Evolutionary conservation across 1,140 invertebrate genomes (phyloP).

Genomic region (Drosophila pseudoananassae): DNA sequence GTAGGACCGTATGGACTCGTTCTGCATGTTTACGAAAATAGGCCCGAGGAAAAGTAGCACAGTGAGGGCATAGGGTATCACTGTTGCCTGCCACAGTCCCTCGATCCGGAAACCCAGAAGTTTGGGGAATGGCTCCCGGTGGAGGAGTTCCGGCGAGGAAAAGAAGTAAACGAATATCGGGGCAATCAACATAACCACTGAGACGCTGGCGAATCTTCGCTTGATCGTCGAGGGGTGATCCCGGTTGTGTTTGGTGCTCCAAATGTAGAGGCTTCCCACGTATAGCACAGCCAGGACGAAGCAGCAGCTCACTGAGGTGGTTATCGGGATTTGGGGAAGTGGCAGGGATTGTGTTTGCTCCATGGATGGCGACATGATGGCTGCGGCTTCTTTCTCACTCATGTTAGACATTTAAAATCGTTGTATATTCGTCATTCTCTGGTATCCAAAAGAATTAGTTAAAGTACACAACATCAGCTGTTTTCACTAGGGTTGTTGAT

Average conservation of each 20-base stretch:
- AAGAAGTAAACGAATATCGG: constrained; percentile 91
- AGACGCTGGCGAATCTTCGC: constrained; percentile 93
- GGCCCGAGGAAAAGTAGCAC: constrained; percentile 94
- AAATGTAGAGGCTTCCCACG: constrained; percentile 93
- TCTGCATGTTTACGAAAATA: constrained; percentile 89
- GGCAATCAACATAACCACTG: constrained; percentile 91
- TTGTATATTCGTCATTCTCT: constrained; percentile 37
- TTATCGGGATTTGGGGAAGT: constrained; percentile 62
- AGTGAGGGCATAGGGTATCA: constrained; percentile 92
- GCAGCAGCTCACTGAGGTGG: constrained; percentile 86
- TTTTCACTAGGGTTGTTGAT: not conserved
- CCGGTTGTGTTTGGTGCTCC: constrained; percentile 90
- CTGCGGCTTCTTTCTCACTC: constrained; percentile 26
- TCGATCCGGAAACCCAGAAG: constrained; percentile 90
- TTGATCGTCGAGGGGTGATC: constrained; percentile 96
- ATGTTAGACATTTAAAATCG: constrained; percentile 43
- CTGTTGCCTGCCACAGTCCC: constrained; percentile 90
- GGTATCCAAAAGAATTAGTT: not conserved
- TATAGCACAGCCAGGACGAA: constrained; percentile 90
- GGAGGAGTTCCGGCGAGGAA: constrained; percentile 86
- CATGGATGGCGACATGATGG: not conserved
- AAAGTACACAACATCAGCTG: constrained; percentile 49
- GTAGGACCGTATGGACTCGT: constrained; percentile 89
- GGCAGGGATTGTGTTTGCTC: not conserved
- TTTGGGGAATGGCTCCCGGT: constrained; percentile 88